Evolutionary conservation across 2,888 invertebrate species (phyloP).

Genomic region (Phyllotreta striolata): DNA sequence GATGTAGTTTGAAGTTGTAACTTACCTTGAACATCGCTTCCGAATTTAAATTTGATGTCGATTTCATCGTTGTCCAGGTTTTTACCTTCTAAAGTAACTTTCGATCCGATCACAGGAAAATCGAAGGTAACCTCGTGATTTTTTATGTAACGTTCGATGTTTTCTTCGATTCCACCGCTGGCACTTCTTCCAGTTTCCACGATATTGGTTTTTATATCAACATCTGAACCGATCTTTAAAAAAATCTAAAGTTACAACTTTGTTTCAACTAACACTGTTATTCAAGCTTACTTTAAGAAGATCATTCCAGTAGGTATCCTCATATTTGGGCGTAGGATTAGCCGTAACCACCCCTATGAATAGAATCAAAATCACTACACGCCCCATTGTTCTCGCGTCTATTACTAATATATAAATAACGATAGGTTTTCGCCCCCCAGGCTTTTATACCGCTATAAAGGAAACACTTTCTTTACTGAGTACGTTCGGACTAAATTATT

Average conservation of each 20-base stretch:
- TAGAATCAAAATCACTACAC: slow-evolving; percentile 15
- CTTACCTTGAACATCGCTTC: slow-evolving; percentile 55
- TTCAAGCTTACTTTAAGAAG: slow-evolving; percentile 27
- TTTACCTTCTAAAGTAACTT: slow-evolving; percentile 76
- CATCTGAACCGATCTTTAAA: slow-evolving; percentile 41
- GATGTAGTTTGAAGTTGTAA: neutral
- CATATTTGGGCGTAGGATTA: slow-evolving; percentile 24
- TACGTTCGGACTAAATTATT: slow-evolving; percentile 17
- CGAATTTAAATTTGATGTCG: slow-evolving; percentile 74
- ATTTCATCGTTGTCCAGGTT: slow-evolving; percentile 79
- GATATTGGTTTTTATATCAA: slow-evolving; percentile 38
- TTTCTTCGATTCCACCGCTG: slow-evolving; percentile 36
- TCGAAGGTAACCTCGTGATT: slow-evolving; percentile 80
- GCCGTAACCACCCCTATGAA: slow-evolving; percentile 19
- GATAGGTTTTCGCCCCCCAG: slow-evolving; percentile 31
- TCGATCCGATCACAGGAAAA: slow-evolving; percentile 71
- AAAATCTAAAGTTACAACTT: slow-evolving; percentile 8
- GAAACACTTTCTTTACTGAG: slow-evolving; percentile 30
- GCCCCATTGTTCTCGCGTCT: slow-evolving; percentile 14
- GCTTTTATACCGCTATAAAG: slow-evolving; percentile 37
- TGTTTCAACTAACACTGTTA: neutral
- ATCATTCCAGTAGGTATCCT: slow-evolving; percentile 23
- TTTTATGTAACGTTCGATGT: slow-evolving; percentile 72
- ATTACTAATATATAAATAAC: slow-evolving; percentile 18
- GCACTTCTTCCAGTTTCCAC: slow-evolving; percentile 36